Percentiles rank a stretch among this genome's conserved stretches.
Conservation (phyloP, 2,888 invertebrate species). For the Drosophila siamana region DNA sequence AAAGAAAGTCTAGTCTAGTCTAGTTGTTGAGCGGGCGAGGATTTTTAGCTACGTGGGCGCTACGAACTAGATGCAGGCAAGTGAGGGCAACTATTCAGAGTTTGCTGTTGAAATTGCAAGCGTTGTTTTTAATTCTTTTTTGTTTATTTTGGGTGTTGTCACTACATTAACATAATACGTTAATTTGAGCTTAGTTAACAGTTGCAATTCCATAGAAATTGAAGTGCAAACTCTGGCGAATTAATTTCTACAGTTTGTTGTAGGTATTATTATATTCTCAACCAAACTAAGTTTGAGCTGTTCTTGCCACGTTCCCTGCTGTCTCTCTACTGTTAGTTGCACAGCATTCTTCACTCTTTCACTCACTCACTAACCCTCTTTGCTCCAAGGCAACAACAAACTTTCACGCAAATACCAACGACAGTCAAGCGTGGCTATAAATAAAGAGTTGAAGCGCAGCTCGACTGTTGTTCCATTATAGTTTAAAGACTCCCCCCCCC, state of each 20-base stretch:
- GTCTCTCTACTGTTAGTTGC: constrained; percentile 15
- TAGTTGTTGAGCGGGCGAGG: constrained; percentile 19
- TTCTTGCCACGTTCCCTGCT: not conserved
- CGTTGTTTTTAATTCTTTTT: not conserved
- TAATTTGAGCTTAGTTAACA: not conserved
- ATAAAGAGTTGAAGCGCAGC: too few relatives aligned
- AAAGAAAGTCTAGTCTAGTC: constrained; percentile 42
- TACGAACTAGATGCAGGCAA: constrained; percentile 5
- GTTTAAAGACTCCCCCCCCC: not conserved
- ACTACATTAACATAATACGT: not conserved
- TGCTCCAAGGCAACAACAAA: constrained; percentile 1
- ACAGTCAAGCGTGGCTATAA: not conserved
- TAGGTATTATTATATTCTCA: too few relatives aligned
- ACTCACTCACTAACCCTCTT: constrained; percentile 28
- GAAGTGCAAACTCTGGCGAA: not conserved
- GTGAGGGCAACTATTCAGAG: constrained; percentile 1
- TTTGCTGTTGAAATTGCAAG: not conserved
- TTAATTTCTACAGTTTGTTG: not conserved
- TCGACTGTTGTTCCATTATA: too few relatives aligned
- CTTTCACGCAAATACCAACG: constrained; percentile 1
- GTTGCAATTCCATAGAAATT: not conserved
- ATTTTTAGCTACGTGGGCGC: constrained; percentile 10
- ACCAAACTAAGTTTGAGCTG: constrained; percentile 6
- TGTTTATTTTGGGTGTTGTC: not conserved
- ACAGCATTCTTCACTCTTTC: constrained; percentile 10